Percentiles rank a stretch among this genome's conserved stretches.
phyloP scores from a whole-genome alignment of 2,797 vertebrate species.

The Pempheris klunzingeri region DNA sequence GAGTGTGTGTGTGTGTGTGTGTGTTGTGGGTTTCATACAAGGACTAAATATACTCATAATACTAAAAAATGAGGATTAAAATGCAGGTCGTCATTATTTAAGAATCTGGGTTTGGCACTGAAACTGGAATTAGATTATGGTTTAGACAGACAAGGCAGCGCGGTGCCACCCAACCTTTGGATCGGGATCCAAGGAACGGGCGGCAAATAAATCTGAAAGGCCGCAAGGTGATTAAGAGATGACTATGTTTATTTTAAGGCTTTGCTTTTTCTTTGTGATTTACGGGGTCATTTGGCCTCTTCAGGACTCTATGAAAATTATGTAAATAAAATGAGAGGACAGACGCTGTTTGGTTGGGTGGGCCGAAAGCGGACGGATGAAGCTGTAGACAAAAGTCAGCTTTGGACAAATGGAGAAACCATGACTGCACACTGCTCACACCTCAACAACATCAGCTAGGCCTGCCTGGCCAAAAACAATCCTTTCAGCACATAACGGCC shows the following conservation, averaged over 20 bases:
- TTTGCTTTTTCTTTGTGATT: not conserved
- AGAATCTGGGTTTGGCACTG: not conserved
- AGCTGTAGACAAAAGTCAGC: not conserved
- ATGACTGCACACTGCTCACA: not conserved
- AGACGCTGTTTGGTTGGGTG: not conserved
- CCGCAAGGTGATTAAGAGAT: not conserved
- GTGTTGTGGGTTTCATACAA: not conserved
- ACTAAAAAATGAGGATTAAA: not conserved
- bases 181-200: not conserved
- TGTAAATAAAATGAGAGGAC: not conserved
- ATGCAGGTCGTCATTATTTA: not conserved
- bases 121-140: not conserved
- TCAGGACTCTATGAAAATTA: not conserved
- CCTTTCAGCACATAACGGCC: not conserved
- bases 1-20: slow-evolving; percentile 28
- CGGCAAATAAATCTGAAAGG: not conserved
- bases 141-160: not conserved
- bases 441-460: not conserved
- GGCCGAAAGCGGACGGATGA: not conserved
- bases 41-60: not conserved
- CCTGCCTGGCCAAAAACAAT: not conserved
- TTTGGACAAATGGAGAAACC: not conserved
- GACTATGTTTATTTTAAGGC: too few species aligned
- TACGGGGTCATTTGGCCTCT: not conserved
- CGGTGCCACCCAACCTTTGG: not conserved